Evolutionary conservation across 2,888 invertebrate genomes (phyloP), one percentile per base, ranked within the genome.

Genomic region (Abrostola tripartita): DNA sequence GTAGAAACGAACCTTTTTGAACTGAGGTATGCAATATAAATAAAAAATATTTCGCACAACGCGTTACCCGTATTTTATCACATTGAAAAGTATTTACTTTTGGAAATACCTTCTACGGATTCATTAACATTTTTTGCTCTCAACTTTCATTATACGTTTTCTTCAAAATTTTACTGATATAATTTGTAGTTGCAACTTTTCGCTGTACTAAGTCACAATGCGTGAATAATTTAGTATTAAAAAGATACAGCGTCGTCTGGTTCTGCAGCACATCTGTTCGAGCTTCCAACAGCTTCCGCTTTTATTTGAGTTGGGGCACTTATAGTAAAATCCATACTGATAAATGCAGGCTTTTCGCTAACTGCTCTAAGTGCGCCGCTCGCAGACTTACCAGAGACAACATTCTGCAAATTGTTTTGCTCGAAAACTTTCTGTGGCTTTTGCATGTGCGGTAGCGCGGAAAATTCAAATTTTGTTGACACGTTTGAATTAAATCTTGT

Each of bases 221-320:
- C 40, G 37, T n/a, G 37, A 47, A 47, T 68, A 66, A 62, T 61
- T 54, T 36, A 36, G 41, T 49, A 35, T 54, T 51, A 49, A 57
- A 38, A 63, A 37, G 36, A n/a, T 55, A 49, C 47, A 50, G 11
- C 42, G 36, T 6, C 11, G 14, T 38, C 35, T 41, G 44, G 47
- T 57, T 53, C 37, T 10, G 52, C 41, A 68, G 65, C 59, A 61
- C 67, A 64, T 68, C 62, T 61, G 55, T 54, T 50, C 38, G 65
- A 79, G 66, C 71, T 68, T 44, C 49, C 54, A 71, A 69, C 65
- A 62, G 67, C 36, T 62, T 10, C 35, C 36, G 52, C 55, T 71
- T 71, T 67, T 79, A 71, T 78, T 79, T 79, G 65, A 69, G 65
- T 79, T 79, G 37, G 58, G 65, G 59, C 68, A 74, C 71, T 79